phyloP scores from a whole-genome alignment of 1,140 invertebrate genomes.

The Hypsibius dujardini region DNA sequence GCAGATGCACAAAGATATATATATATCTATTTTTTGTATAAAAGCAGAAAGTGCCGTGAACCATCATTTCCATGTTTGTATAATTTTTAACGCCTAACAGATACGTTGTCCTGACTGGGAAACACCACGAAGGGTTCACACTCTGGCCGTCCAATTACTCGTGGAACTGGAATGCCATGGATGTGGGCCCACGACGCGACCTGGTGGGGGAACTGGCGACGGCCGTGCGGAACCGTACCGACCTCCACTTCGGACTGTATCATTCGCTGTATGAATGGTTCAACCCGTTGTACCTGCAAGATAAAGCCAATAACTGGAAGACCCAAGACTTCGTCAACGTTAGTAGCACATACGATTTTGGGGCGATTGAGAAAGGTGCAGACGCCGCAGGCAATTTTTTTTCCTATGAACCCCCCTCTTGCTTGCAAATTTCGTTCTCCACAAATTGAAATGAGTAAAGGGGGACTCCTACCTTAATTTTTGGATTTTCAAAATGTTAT shows the following conservation, averaged over 20 bases:
- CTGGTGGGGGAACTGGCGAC: constrained; percentile 46
- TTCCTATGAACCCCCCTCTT: no score
- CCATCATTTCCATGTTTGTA: no score
- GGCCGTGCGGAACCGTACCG: constrained; percentile 45
- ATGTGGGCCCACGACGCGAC: constrained; percentile 64
- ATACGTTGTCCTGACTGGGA: constrained; percentile 72
- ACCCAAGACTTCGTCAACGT: constrained; percentile 40
- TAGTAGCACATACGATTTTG: no score
- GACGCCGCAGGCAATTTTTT: no score
- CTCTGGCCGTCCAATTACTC: constrained; percentile 67
- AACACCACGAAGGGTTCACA: constrained; percentile 82
- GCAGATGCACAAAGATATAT: no score
- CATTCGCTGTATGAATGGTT: constrained; percentile 81
- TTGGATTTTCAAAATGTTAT: no score
- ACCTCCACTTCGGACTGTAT: constrained; percentile 63
- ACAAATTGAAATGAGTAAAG: no score
- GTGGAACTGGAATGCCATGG: constrained; percentile 73
- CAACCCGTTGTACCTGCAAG: constrained; percentile 59
- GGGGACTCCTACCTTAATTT: no score
- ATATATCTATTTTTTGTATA: no score
- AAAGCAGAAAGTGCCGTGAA: no score
- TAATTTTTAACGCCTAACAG: constrained; percentile 30
- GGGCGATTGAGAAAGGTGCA: no score
- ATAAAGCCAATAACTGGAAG: constrained; percentile 48
- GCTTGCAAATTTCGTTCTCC: no score